Conservation (phyloP, 2,113 vertebrate species). For the Coregonus clupeaformis region DNA sequence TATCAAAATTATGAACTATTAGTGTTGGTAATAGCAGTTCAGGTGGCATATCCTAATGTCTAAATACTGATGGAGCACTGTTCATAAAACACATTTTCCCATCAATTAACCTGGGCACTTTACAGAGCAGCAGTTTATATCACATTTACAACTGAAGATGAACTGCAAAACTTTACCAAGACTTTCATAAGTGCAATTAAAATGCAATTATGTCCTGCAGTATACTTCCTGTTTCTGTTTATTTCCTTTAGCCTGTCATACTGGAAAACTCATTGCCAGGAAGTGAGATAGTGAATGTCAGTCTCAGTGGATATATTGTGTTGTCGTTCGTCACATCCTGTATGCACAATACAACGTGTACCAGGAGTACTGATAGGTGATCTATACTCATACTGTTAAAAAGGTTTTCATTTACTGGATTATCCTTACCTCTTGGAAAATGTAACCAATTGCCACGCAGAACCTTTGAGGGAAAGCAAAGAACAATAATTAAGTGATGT, state of each 20-base stretch:
- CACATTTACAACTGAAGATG: not conserved
- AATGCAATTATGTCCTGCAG: constrained; percentile 27
- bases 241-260: not conserved
- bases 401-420: not conserved
- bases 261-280: not conserved
- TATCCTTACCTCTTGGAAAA: constrained; percentile 1
- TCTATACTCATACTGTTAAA: constrained; percentile 3
- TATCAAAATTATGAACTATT: constrained; percentile 31
- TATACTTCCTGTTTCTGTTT: constrained; percentile 7
- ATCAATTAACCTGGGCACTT: not conserved
- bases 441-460: not conserved
- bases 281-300: constrained; percentile 3
- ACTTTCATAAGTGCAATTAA: constrained; percentile 54
- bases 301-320: not conserved
- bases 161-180: constrained; percentile 4
- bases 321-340: not conserved
- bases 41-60: constrained; percentile 31
- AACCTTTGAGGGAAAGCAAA: not conserved
- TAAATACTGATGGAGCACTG: not conserved
- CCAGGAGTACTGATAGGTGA: not conserved
- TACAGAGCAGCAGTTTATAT: not conserved
- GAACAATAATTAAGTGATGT: not conserved
- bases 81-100: not conserved
- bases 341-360: not conserved
- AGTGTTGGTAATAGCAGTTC: constrained; percentile 9